Percentiles rank a stretch among this genome's conserved stretches.
Evolutionary conservation across 2,113 vertebrate genomes (phyloP).

Genomic region (Cryptomyrus ogoouensis): DNA sequence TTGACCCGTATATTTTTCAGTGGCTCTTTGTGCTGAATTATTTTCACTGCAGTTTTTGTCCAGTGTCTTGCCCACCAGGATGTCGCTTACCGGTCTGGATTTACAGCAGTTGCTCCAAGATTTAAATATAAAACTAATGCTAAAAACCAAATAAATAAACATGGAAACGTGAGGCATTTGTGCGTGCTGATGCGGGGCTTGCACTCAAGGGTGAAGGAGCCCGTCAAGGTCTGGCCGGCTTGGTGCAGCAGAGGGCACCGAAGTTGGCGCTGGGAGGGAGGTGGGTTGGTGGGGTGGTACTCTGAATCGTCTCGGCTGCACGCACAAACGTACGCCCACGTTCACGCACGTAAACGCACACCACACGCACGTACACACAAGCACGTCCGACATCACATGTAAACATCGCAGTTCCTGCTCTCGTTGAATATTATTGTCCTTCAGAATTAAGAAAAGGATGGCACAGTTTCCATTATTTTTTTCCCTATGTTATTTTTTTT

Average conservation of each 20-base stretch:
- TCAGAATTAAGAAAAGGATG: conserved; percentile 11
- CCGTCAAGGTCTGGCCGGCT: background rate
- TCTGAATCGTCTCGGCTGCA: background rate
- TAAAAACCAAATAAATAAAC: background rate
- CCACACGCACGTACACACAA: conserved; percentile 17
- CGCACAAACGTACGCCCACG: background rate
- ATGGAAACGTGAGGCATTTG: conserved; percentile 4
- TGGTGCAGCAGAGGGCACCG: background rate
- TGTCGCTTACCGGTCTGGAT: background rate
- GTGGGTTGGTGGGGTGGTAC: background rate
- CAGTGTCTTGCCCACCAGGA: background rate
- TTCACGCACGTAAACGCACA: conserved; percentile 9
- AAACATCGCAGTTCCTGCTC: conserved; percentile 17
- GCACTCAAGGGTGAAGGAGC: background rate
- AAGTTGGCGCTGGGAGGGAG: background rate
- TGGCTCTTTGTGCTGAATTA: background rate
- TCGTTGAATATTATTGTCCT: background rate
- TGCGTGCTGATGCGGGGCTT: background rate
- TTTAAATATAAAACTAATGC: background rate
- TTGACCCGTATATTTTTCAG: background rate
- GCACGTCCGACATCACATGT: conserved; percentile 17
- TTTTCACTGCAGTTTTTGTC: background rate
- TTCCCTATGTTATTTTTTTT: background rate
- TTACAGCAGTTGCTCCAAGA: background rate
- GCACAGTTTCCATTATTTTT: background rate